These are phyloP conservation scores for Hypercompe scribonia DNA, from an alignment of 2,888 invertebrate species.

Conservation along the genomic window DNA sequence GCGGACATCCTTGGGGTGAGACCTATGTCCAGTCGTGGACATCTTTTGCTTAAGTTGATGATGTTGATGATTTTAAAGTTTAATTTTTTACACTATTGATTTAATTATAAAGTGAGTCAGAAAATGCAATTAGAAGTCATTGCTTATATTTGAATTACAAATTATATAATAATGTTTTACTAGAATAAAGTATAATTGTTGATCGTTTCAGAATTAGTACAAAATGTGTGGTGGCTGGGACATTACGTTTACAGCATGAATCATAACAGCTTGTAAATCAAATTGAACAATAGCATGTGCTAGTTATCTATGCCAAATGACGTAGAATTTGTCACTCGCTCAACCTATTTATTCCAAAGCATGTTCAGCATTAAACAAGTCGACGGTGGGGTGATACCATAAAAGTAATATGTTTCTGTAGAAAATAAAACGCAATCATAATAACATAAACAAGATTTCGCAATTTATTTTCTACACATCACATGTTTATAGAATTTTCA, in stretches of 20 bases:
- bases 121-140: too few species aligned
- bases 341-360: not conserved
- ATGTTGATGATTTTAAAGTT: too few species aligned
- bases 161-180: too few species aligned
- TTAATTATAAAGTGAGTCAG: too few species aligned
- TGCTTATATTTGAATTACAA: too few species aligned
- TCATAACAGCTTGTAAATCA: not conserved
- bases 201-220: not conserved
- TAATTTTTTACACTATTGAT: too few species aligned
- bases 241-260: not conserved
- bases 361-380: conserved; percentile 1
- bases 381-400: not conserved
- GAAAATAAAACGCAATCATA: not conserved
- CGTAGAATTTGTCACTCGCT: not conserved
- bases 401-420: not conserved
- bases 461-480: not conserved
- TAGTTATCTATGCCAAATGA: not conserved
- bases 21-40: too few species aligned
- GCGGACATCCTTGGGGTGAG: too few species aligned
- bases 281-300: not conserved
- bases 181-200: too few species aligned
- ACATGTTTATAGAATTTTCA: not conserved
- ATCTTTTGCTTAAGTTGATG: too few species aligned
- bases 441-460: not conserved
- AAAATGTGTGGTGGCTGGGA: not conserved